Base-by-base conservation (phyloP, 2,888 invertebrate species). In the Drosophila neonasuta region DNA sequence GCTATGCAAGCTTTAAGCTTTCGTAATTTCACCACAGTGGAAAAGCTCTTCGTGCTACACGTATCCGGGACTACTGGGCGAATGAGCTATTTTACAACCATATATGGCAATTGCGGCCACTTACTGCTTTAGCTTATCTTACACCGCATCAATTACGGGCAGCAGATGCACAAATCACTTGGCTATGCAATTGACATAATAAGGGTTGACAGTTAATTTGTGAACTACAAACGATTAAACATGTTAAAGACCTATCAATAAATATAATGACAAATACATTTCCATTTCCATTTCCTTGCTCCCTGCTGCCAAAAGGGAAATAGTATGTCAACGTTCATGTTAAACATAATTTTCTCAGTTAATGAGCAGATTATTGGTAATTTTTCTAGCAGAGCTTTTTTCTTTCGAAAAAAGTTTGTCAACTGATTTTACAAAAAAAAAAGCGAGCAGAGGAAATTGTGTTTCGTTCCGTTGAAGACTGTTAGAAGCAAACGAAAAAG, bases 81-180 rank as follows among this genome's bases (percentile, higher is more conserved):
- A 44, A 65, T 75, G 55, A 39, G 58, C 15, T 11, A 60, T 57
- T 51, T 74, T 15, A 49, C 52, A 42, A 55, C 51, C 70, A 52
- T 54, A 64, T 59, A 60, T 6, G 64, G 58, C 39, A 41, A 56
- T 54, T 55, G 32, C 44, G 20, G 20, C 6, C 15, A 51, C 13
- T 34, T n/a, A 6, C 8, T 30, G 6, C 29, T 24, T 24, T 5
- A 39, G 41, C 7, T 29, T 34, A 20, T 32, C 8, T 20, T 9
- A n/a, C 34, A 36, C 9, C n/a, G 50, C 34, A n/a, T 4, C 17
- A 49, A 34, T 13, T 24, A 9, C 4, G 13, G 46, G 13, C 46
- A 11, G 11, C 15, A 11, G 3, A 32, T 32, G 15, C 32, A n/a
- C 34, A 4, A 24, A 1, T 17, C 1, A 34, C 13, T 24, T 8